These are phyloP conservation scores for Hippoglossus hippoglossus DNA, from an alignment of 2,797 vertebrate genomes.

Conservation along the genomic window DNA sequence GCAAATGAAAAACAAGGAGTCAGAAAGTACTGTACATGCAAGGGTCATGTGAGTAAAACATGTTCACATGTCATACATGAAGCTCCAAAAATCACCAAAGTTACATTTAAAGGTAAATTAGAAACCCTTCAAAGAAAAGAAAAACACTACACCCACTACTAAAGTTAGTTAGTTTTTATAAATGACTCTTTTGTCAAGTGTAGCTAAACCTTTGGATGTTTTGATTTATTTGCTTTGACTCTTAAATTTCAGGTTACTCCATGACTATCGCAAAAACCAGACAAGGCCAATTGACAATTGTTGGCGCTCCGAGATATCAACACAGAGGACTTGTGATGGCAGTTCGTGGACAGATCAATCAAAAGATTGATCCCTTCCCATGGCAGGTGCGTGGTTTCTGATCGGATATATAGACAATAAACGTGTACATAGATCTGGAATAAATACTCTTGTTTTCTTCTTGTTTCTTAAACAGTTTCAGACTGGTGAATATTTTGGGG, in stretches of 20 bases:
- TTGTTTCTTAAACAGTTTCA: conserved; percentile 69
- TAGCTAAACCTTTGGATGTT: too few species aligned
- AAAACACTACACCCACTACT: too few species aligned
- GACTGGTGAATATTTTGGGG: conserved; percentile 90
- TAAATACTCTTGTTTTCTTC: neutral
- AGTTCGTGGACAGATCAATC: accelerated
- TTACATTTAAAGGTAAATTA: too few species aligned
- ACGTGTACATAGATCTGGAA: neutral
- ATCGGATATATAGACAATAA: too few species aligned
- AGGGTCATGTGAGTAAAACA: too few species aligned
- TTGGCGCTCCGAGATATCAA: conserved; percentile 80
- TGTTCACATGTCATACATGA: too few species aligned
- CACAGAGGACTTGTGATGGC: conserved; percentile 75
- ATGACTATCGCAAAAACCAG: conserved; percentile 52
- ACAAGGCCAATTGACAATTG: conserved; percentile 14
- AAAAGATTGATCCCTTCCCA: conserved; percentile 41
- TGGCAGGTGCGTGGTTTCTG: conserved; percentile 55
- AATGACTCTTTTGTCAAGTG: too few species aligned
- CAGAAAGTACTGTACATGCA: too few species aligned
- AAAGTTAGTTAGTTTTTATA: too few species aligned
- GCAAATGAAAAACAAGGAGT: too few species aligned
- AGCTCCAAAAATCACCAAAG: too few species aligned
- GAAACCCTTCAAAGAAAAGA: too few species aligned
- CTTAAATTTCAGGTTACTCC: conserved; percentile 78
- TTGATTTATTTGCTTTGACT: neutral